Conservation (phyloP, 2,888 invertebrate species). For the Spodoptera littoralis region DNA sequence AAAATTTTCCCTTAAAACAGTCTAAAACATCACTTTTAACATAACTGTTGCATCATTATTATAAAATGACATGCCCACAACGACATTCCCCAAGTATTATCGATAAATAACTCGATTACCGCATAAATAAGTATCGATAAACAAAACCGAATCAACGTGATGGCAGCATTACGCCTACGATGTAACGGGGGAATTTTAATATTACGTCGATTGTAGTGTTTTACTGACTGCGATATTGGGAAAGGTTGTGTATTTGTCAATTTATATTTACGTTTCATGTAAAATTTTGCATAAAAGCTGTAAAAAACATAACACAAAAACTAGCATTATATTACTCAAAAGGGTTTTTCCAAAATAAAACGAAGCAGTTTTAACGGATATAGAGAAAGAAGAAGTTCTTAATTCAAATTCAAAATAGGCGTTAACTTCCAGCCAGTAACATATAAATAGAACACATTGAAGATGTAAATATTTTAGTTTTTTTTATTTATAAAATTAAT, state of each 20-base stretch:
- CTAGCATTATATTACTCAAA: too few species aligned
- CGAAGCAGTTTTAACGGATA: too few species aligned
- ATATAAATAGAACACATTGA: too few species aligned
- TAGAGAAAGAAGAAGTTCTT: too few species aligned
- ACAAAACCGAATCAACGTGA: constrained; percentile 61
- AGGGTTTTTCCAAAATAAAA: too few species aligned
- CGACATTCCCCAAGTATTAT: constrained; percentile 53
- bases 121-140: constrained; percentile 65
- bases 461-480: too few species aligned
- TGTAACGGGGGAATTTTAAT: constrained; percentile 48
- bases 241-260: constrained; percentile 4
- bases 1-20: constrained; percentile 30
- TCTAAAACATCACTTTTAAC: constrained; percentile 33
- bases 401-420: too few species aligned
- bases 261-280: neutral
- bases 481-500: too few species aligned
- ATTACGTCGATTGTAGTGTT: constrained; percentile 19
- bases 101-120: constrained; percentile 64
- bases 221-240: constrained; percentile 11
- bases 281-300: neutral
- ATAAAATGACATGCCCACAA: constrained; percentile 36
- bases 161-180: constrained; percentile 61
- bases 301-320: too few species aligned
- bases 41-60: constrained; percentile 52
- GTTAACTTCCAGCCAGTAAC: too few species aligned